A percentile compares a stretch with the other conserved stretches of the same genome.
Conservation (phyloP, 1,140 invertebrate species). For the Drosophila kurseongensis region DNA sequence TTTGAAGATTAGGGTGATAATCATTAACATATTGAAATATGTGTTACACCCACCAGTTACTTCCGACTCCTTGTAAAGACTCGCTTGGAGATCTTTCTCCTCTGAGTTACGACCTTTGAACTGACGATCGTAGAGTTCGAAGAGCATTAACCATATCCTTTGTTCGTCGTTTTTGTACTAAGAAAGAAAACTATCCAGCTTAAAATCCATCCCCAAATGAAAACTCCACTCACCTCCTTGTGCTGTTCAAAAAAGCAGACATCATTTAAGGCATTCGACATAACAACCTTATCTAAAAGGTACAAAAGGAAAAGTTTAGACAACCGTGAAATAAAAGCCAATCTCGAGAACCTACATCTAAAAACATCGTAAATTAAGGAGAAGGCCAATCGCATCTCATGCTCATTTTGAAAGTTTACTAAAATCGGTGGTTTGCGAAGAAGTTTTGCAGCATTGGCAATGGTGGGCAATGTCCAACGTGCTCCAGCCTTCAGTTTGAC, state of each 20-base stretch:
- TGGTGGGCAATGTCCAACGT: conserved; percentile 85
- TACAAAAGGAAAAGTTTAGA: conserved; percentile 60
- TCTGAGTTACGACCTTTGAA: conserved; percentile 85
- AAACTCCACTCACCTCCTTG: conserved; percentile 85
- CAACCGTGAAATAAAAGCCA: conserved; percentile 85
- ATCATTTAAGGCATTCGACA: conserved; percentile 88
- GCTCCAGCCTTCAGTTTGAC: conserved; percentile 53
- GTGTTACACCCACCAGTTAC: conserved; percentile 71
- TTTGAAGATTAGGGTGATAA: not conserved
- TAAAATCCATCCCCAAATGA: no score
- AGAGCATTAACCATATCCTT: conserved; percentile 87
- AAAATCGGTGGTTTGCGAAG: conserved; percentile 85
- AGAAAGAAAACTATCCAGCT: no score
- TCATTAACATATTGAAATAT: no score
- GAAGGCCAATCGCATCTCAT: conserved; percentile 91
- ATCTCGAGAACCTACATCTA: conserved; percentile 89
- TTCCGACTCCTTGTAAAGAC: conserved; percentile 84
- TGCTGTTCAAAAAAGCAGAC: conserved; percentile 87
- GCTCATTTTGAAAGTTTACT: conserved; percentile 88
- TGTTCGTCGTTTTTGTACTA: conserved; percentile 79
- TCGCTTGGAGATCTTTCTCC: conserved; percentile 71
- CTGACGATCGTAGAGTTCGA: conserved; percentile 87
- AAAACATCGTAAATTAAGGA: conserved; percentile 92
- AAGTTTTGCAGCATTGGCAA: conserved; percentile 87
- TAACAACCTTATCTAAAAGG: conserved; percentile 88